Conservation (phyloP, 2,888 invertebrate genomes). For the Andrena praecox region DNA sequence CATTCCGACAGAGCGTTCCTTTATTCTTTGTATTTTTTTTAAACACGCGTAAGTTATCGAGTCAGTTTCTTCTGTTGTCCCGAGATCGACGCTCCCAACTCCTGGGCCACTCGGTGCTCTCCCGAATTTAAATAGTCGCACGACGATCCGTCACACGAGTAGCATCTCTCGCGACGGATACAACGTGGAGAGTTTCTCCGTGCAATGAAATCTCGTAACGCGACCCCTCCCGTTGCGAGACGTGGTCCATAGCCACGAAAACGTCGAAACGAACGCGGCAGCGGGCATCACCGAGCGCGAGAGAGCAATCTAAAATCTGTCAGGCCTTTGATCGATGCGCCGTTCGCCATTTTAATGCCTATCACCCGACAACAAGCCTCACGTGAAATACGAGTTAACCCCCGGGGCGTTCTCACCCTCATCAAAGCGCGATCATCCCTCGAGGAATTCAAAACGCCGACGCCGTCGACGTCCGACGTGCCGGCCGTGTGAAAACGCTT, state of each 20-base stretch:
- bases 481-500: slow-evolving; percentile 74
- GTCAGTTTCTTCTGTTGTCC: slow-evolving; percentile 64
- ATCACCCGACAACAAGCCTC: slow-evolving; percentile 81
- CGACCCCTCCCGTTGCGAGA: slow-evolving; percentile 3
- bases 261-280: slow-evolving; percentile 67
- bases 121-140: slow-evolving; percentile 68
- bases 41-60: slow-evolving; percentile 49
- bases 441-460: slow-evolving; percentile 80
- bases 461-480: slow-evolving; percentile 34
- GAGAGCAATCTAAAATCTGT: slow-evolving; percentile 84
- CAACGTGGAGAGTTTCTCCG: slow-evolving; percentile 60
- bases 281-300: slow-evolving; percentile 59
- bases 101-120: slow-evolving; percentile 36
- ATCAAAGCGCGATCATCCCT: slow-evolving; percentile 82
- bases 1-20: neutral
- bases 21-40: neutral
- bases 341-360: slow-evolving; percentile 82
- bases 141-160: slow-evolving; percentile 65
- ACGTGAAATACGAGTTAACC: slow-evolving; percentile 81
- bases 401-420: slow-evolving; percentile 80
- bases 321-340: slow-evolving; percentile 83
- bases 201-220: slow-evolving; percentile 63
- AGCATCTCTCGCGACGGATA: slow-evolving; percentile 49
- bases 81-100: slow-evolving; percentile 35
- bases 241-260: slow-evolving; percentile 57